A percentile compares a stretch with the other conserved stretches of the same genome.
phyloP scores from a whole-genome alignment of 2,797 vertebrate genomes.

The Oreonectes daqikongensis region DNA sequence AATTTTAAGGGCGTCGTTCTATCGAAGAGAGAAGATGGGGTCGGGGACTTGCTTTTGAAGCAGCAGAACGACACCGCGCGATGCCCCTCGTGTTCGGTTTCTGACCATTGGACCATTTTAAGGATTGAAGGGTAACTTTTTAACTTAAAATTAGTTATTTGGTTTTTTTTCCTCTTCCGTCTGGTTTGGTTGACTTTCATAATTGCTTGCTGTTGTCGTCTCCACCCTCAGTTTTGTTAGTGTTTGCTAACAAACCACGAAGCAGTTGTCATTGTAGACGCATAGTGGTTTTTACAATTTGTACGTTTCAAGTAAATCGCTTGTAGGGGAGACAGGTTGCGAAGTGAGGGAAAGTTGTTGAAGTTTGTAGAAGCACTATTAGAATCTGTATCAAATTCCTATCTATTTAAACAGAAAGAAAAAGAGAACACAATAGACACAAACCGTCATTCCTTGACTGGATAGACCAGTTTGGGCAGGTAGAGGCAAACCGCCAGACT shows the following conservation, averaged over 20 bases:
- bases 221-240: slow-evolving; percentile 30
- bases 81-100: too few relatives aligned
- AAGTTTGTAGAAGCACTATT: slow-evolving; percentile 73
- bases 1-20: slow-evolving; percentile 73
- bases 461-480: slow-evolving; percentile 97
- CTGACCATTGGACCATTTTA: slow-evolving; percentile 71
- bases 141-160: slow-evolving; percentile 65
- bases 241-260: slow-evolving; percentile 32
- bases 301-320: slow-evolving; percentile 5
- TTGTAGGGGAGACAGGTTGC: slow-evolving; percentile 13
- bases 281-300: slow-evolving; percentile 15
- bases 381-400: slow-evolving; percentile 83
- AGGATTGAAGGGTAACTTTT: slow-evolving; percentile 75
- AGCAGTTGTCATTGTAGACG: slow-evolving; percentile 12
- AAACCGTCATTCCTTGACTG: slow-evolving; percentile 90
- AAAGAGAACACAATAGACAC: slow-evolving; percentile 83
- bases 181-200: slow-evolving; percentile 45
- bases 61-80: slow-evolving; percentile 68
- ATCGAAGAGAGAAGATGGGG: slow-evolving; percentile 69
- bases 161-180: slow-evolving; percentile 47
- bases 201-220: slow-evolving; percentile 24
- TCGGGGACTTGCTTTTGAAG: slow-evolving; percentile 72
- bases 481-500: slow-evolving; percentile 83
- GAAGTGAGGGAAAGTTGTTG: slow-evolving; percentile 58
- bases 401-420: slow-evolving; percentile 79